Conservation (phyloP, 2,888 invertebrate species). For the Trichogramma evanescens region DNA sequence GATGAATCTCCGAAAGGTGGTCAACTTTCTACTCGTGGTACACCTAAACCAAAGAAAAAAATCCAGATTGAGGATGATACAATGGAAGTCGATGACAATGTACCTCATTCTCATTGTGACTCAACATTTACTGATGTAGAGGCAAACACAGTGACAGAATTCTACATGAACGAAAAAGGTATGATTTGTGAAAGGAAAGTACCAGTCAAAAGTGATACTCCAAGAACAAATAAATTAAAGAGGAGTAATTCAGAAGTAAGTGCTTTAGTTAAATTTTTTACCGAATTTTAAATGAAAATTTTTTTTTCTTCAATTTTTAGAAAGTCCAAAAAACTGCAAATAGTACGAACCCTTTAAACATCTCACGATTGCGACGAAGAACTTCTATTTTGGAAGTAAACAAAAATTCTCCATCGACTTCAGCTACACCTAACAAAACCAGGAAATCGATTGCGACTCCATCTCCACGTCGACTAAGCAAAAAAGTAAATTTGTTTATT, state of each 20-base stretch:
- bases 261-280: not conserved
- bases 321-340: not conserved
- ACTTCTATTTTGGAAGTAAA: not conserved
- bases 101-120: not conserved
- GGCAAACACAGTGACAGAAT: constrained; percentile 1
- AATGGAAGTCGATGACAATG: constrained; percentile 1
- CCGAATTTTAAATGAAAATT: not conserved
- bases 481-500: constrained; percentile 1
- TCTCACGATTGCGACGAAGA: not conserved
- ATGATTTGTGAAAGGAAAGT: constrained; percentile 7
- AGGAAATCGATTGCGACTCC: not conserved
- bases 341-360: not conserved
- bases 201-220: not conserved
- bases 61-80: not conserved
- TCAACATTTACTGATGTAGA: not conserved
- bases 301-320: not conserved
- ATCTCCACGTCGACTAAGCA: not conserved
- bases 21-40: constrained; percentile 5
- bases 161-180: constrained; percentile 15
- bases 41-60: constrained; percentile 7
- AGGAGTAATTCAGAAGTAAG: constrained; percentile 11
- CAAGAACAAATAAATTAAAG: constrained; percentile 3
- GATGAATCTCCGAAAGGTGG: not conserved
- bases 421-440: not conserved
- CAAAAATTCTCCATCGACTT: not conserved